A percentile compares a stretch with the other conserved stretches of the same genome.
Conservation (phyloP, 2,888 invertebrate species). For the Lordiphosa andalusiaca region DNA sequence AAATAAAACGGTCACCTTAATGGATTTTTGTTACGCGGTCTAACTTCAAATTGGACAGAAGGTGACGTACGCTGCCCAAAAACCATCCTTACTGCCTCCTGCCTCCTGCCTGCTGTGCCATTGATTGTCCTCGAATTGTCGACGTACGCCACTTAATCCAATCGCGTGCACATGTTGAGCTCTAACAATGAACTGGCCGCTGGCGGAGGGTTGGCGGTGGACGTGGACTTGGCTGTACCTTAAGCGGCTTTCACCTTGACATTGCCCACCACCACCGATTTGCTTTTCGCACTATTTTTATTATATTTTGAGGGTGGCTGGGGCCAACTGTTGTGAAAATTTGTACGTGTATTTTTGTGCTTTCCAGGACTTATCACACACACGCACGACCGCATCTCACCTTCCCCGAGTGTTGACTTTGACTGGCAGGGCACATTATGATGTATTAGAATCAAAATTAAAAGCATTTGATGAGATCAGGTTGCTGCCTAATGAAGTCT, state of each 20-base stretch:
- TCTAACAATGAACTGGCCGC: constrained; percentile 52
- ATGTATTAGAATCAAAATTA: constrained; percentile 78
- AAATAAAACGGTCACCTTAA: constrained; percentile 74
- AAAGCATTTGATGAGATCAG: constrained; percentile 66
- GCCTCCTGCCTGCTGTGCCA: constrained; percentile 70
- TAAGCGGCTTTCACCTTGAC: constrained; percentile 76
- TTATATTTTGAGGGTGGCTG: constrained; percentile 22
- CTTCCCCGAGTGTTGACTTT: constrained; percentile 49
- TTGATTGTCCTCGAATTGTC: constrained; percentile 74
- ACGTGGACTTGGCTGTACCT: constrained; percentile 32
- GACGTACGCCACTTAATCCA: constrained; percentile 69
- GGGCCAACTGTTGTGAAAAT: constrained; percentile 64
- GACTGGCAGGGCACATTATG: constrained; percentile 63
- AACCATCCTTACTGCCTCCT: constrained; percentile 20
- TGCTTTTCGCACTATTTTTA: constrained; percentile 54
- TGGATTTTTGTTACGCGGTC: constrained; percentile 73
- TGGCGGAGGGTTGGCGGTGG: constrained; percentile 22
- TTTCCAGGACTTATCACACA: constrained; percentile 67
- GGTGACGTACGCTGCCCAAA: constrained; percentile 42
- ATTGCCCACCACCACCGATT: constrained; percentile 31
- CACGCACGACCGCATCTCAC: constrained; percentile 62
- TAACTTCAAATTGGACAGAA: constrained; percentile 72
- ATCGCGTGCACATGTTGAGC: constrained; percentile 63
- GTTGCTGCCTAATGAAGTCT: constrained; percentile 56
- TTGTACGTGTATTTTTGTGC: constrained; percentile 61